These are phyloP conservation scores for Barnardius zonarius DNA, from an alignment of 2,113 vertebrate genomes.

Conservation along the genomic window DNA sequence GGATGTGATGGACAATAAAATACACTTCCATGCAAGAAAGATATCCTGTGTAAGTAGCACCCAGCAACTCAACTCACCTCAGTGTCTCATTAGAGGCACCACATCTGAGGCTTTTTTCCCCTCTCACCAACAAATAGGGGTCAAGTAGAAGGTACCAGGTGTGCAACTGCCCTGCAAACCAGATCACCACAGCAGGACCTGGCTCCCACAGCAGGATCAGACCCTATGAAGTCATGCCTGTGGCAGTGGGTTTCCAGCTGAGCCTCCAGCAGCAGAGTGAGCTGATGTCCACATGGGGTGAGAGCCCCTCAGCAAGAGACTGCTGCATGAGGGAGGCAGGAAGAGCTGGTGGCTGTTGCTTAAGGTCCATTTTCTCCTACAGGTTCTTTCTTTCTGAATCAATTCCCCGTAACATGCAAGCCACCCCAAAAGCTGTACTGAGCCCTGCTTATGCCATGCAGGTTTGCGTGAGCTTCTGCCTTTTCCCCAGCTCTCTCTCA, in stretches of 20 bases:
- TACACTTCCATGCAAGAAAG: background rate
- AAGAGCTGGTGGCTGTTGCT: background rate
- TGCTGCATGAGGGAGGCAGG: background rate
- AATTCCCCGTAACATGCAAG: background rate
- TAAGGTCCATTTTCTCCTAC: background rate
- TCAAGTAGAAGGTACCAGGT: background rate
- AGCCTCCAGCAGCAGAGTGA: background rate
- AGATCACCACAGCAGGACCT: background rate
- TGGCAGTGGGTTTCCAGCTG: background rate
- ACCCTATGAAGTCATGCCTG: background rate
- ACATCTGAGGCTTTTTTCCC: background rate
- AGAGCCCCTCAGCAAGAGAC: rapidly evolving
- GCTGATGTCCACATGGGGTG: background rate
- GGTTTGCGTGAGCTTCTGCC: background rate
- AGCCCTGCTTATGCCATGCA: background rate
- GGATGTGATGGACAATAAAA: background rate
- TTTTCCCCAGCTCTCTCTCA: background rate
- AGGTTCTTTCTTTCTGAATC: background rate
- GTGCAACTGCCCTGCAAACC: background rate
- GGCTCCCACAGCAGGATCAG: background rate
- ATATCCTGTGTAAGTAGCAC: background rate
- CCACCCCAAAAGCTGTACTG: background rate
- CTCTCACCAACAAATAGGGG: background rate
- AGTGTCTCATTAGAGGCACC: background rate
- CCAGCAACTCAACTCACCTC: rapidly evolving